phyloP scores from a whole-genome alignment of 2,113 vertebrate genomes.

The Vombatus ursinus region DNA sequence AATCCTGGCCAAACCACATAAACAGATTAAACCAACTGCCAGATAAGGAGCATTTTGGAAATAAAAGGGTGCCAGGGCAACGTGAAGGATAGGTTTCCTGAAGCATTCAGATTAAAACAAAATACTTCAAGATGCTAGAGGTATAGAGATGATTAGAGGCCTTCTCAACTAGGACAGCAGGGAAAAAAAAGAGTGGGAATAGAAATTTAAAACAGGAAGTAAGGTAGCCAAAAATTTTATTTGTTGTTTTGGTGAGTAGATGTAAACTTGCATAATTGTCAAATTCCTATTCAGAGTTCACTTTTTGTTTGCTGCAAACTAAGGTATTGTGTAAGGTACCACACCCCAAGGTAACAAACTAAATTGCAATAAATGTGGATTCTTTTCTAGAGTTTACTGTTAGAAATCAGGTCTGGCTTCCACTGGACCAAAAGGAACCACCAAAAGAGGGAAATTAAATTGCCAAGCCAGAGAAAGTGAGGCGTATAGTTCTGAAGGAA shows the following conservation, averaged over 20 bases:
- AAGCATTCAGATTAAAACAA: constrained; percentile 7
- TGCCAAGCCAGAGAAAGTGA: neutral
- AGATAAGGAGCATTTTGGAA: constrained; percentile 52
- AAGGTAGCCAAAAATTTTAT: neutral
- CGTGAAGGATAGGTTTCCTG: constrained; percentile 7
- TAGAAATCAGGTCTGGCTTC: neutral
- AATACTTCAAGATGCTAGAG: constrained; percentile 56
- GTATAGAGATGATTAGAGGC: neutral
- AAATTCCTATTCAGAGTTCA: neutral
- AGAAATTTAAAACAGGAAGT: constrained; percentile 48
- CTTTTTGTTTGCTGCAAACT: neutral
- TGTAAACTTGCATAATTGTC: neutral
- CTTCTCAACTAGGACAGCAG: constrained; percentile 10
- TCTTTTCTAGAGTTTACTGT: fast-evolving
- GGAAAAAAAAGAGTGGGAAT: neutral
- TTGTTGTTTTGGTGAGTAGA: neutral
- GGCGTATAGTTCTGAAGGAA: neutral
- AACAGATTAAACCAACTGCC: constrained; percentile 32
- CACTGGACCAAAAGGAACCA: neutral
- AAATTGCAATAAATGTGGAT: neutral
- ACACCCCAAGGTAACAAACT: neutral
- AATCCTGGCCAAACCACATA: constrained; percentile 62
- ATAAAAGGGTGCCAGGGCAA: neutral
- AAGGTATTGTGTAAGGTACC: fast-evolving
- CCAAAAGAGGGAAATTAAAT: neutral